A percentile compares a stretch with the other conserved stretches of the same genome.
These are phyloP conservation scores for Melieria crassipennis DNA, from an alignment of 2,888 invertebrate species.

Conservation along the genomic window DNA sequence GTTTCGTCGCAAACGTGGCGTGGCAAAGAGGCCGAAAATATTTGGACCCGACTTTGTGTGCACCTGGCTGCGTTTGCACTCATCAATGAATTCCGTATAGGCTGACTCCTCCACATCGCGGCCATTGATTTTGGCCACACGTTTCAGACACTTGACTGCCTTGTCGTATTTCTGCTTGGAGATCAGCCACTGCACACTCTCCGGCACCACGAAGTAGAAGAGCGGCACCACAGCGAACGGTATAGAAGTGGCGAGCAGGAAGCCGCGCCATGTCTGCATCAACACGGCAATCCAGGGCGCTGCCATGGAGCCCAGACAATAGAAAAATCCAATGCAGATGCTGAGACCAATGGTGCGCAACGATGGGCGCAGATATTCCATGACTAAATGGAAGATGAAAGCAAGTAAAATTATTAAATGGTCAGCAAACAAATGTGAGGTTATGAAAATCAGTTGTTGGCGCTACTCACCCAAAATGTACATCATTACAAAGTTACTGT, in stretches of 20 bases:
- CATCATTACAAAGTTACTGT: constrained; percentile 72
- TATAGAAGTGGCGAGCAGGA: constrained; percentile 67
- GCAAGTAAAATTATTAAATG: not conserved
- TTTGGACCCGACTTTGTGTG: constrained; percentile 53
- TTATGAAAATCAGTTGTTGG: not conserved
- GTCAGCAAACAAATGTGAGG: not conserved
- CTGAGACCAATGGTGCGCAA: constrained; percentile 70
- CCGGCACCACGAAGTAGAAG: constrained; percentile 69
- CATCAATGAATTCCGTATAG: constrained; percentile 54
- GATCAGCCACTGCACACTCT: constrained; percentile 72
- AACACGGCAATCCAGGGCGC: constrained; percentile 68
- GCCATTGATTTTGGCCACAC: constrained; percentile 69
- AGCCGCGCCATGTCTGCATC: constrained; percentile 67
- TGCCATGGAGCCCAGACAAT: constrained; percentile 69
- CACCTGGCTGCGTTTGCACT: constrained; percentile 52
- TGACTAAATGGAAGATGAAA: constrained; percentile 60
- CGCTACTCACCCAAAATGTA: constrained; percentile 69
- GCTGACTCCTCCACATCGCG: constrained; percentile 61
- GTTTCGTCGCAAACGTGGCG: constrained; percentile 68
- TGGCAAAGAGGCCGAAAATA: constrained; percentile 68
- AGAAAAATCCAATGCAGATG: constrained; percentile 70
- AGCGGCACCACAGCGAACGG: constrained; percentile 67
- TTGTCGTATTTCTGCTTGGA: constrained; percentile 68
- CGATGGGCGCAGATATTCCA: constrained; percentile 69
- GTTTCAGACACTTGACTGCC: constrained; percentile 67